These are phyloP conservation scores for Denticeps clupeoides DNA, from an alignment of 2,797 vertebrate genomes.

Conservation along the genomic window DNA sequence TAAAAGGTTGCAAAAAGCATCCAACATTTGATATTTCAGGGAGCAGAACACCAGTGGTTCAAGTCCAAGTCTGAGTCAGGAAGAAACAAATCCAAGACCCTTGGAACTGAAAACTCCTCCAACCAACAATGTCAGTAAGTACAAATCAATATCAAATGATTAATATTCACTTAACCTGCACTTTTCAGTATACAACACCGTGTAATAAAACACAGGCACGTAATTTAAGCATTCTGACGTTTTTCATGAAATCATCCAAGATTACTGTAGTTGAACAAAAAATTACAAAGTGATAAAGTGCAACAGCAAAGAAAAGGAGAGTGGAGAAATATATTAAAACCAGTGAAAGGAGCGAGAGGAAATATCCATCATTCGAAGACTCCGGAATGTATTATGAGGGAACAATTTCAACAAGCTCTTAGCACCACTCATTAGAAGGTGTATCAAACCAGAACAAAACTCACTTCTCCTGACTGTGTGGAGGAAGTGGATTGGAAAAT, in stretches of 20 bases:
- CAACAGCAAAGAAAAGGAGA: constrained; percentile 38
- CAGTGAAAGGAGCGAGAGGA: constrained; percentile 46
- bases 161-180: too few species aligned
- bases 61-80: too few species aligned
- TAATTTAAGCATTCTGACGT: background rate
- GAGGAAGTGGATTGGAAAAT: constrained; percentile 77
- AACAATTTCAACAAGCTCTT: constrained; percentile 75
- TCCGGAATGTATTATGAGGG: constrained; percentile 69
- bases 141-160: too few species aligned
- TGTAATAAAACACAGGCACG: too few species aligned
- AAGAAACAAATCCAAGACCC: too few species aligned
- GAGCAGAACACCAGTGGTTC: too few species aligned
- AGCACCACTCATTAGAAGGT: constrained; percentile 75
- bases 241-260: constrained; percentile 10
- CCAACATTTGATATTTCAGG: too few species aligned
- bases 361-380: constrained; percentile 53
- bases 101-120: too few species aligned
- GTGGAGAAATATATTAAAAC: constrained; percentile 52
- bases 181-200: too few species aligned
- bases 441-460: constrained; percentile 81
- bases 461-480: constrained; percentile 71
- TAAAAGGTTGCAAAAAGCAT: too few species aligned
- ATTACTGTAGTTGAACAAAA: constrained; percentile 28
- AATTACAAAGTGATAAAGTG: constrained; percentile 36
- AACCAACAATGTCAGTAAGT: too few species aligned